A percentile compares a stretch with the other conserved stretches of the same genome.
phyloP scores from a whole-genome alignment of 1,140 invertebrate genomes.

The Tetragonula clypearis region DNA sequence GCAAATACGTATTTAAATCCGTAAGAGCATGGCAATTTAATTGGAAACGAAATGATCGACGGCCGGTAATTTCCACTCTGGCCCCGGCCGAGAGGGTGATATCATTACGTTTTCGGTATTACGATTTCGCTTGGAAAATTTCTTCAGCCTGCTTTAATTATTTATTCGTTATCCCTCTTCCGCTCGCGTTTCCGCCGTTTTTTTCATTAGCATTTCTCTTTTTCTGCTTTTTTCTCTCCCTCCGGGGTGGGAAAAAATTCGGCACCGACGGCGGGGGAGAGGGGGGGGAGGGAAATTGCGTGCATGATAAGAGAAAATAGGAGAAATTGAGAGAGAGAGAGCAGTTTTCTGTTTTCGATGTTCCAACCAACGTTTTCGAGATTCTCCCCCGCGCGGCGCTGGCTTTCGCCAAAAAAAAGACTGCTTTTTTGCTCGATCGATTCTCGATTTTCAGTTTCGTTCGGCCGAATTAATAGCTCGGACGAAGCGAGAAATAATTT shows the following conservation, averaged over 20 bases:
- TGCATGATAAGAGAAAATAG: neutral
- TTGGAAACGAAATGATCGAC: constrained; percentile 1
- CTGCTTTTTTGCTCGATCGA: no score
- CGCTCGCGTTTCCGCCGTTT: neutral
- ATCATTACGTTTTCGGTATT: neutral
- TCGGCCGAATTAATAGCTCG: no score
- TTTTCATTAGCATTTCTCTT: neutral
- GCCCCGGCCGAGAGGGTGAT: neutral
- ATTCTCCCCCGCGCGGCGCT: no score
- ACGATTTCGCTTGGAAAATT: neutral
- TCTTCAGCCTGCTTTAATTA: neutral
- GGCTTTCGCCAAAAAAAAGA: no score
- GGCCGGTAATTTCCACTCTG: neutral
- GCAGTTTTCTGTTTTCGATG: neutral
- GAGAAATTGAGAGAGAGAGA: neutral
- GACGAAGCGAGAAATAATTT: no score
- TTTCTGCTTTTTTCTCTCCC: no score
- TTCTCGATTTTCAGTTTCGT: no score
- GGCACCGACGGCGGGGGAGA: no score
- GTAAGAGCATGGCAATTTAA: neutral
- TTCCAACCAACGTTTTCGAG: neutral
- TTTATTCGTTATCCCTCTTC: neutral
- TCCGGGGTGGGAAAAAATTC: no score
- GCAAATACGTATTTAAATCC: neutral
- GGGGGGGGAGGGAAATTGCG: neutral